These are phyloP conservation scores for Drosophila tani DNA, from an alignment of 1,140 invertebrate genomes.

Conservation along the genomic window DNA sequence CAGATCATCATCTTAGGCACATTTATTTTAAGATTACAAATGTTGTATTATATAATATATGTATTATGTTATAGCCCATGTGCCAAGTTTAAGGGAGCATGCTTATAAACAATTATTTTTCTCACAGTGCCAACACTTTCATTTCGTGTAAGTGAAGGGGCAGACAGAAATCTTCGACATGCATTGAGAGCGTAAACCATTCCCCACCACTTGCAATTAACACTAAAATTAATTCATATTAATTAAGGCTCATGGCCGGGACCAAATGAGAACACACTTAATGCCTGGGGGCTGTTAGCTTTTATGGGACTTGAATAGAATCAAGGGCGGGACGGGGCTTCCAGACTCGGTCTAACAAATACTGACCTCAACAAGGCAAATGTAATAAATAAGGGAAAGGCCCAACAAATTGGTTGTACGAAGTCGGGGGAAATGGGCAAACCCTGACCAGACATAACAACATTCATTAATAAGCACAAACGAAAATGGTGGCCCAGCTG, in stretches of 20 bases:
- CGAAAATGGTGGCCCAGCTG: slow-evolving; percentile 71
- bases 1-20: too few relatives aligned
- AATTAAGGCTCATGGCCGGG: slow-evolving; percentile 66
- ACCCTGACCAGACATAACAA: slow-evolving; percentile 73
- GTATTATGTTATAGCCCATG: too few relatives aligned
- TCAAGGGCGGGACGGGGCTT: slow-evolving; percentile 18
- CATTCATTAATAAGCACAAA: slow-evolving; percentile 77
- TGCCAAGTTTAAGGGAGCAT: too few relatives aligned
- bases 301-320: slow-evolving; percentile 59
- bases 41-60: too few relatives aligned
- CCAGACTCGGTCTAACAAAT: slow-evolving; percentile 59
- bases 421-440: slow-evolving; percentile 49
- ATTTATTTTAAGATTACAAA: too few relatives aligned
- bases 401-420: slow-evolving; percentile 37
- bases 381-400: slow-evolving; percentile 73
- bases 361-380: slow-evolving; percentile 81
- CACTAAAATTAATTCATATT: slow-evolving; percentile 83
- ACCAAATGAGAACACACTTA: slow-evolving; percentile 79
- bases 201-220: slow-evolving; percentile 79
- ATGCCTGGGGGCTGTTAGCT: slow-evolving; percentile 68
- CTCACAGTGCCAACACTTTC: slow-evolving; percentile 61
- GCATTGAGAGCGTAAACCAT: slow-evolving; percentile 53
- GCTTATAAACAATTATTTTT: slow-evolving; percentile 24
- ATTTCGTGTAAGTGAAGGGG: slow-evolving; percentile 39
- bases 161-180: slow-evolving; percentile 38